Evolutionary conservation across 2,888 invertebrate genomes (phyloP).

Genomic region (Epicampocera succincta): DNA sequence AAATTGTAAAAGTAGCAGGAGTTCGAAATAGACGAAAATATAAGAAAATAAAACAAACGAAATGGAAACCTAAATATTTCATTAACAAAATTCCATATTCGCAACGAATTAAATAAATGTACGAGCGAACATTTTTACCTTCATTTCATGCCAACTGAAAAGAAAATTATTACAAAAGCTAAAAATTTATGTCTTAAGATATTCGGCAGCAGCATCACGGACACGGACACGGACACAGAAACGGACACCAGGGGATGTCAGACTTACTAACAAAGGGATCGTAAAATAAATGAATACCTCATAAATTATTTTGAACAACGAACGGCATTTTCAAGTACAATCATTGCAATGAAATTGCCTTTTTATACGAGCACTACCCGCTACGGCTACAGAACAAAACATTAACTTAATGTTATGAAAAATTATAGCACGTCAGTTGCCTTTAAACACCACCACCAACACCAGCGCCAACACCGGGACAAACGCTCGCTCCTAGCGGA

Average conservation of each 20-base stretch:
- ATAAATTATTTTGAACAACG: conserved; percentile 65
- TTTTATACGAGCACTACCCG: conserved; percentile 3
- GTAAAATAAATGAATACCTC: conserved; percentile 64
- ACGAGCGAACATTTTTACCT: conserved; percentile 23
- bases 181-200: no score
- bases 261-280: conserved; percentile 34
- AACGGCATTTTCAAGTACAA: conserved; percentile 57
- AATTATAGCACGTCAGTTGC: background rate
- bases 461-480: background rate
- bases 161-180: no score
- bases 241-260: background rate
- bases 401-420: conserved; percentile 4
- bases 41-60: background rate
- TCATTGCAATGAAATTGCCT: conserved; percentile 54
- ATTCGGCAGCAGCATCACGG: background rate
- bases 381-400: background rate
- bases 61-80: conserved; percentile 3
- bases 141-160: background rate
- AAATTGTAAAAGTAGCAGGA: background rate
- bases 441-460: background rate
- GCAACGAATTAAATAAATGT: conserved; percentile 3
- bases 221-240: background rate
- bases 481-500: no score
- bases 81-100: conserved; percentile 12
- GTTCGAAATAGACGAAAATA: no score